Evolutionary conservation across 2,797 vertebrate species (phyloP), one percentile per base, ranked within the genome.

Genomic region (Loris lydekkerianus): DNA sequence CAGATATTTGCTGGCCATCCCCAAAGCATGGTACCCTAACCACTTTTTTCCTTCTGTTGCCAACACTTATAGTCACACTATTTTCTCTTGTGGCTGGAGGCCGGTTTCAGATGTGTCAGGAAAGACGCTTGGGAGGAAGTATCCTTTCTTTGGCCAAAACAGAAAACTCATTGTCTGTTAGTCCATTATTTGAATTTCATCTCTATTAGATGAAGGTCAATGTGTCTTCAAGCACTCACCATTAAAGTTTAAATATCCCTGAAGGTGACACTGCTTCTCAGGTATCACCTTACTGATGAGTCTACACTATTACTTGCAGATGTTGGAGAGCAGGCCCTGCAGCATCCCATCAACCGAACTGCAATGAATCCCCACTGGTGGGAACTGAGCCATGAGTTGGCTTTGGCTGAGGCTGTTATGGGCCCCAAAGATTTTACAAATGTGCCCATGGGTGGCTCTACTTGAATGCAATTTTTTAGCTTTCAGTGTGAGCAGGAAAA

Each of bases 281-380:
- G 58, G 17, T 10, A 58, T 72, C 8, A 46, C 21, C n/a, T 78
- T 7, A 72, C 60, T 14, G 25, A 61, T 6, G 14, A 80, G 34
- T 34, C 11, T 13, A 34, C 20, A 0, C 31, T 34, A n/a, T 31
- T 34, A 46, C 29, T 5, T 53, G 31, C n/a, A 86, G 63, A 63
- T 7, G 80, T 43, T 31, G 5, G 1, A 72, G 73, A 23, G 8
- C 2, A 6, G 15, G n/a, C 9, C 29, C 46, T 5, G 14, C 8
- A 37, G 4, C 40, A 37, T 0, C 18, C 2, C 15, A 65, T 0
- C 0, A 53, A 18, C 2, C 10, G n/a, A 3, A 37, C n/a, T 37
- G 37, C 65, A n/a, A 7, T 10, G 17, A 67, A 15, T 67, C 65
- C 65, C 65, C 15, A 7, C 31, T 67, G 31, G 11, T 53, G 56